Conservation (phyloP, 2,797 vertebrate species). For the Lophius americanus region DNA sequence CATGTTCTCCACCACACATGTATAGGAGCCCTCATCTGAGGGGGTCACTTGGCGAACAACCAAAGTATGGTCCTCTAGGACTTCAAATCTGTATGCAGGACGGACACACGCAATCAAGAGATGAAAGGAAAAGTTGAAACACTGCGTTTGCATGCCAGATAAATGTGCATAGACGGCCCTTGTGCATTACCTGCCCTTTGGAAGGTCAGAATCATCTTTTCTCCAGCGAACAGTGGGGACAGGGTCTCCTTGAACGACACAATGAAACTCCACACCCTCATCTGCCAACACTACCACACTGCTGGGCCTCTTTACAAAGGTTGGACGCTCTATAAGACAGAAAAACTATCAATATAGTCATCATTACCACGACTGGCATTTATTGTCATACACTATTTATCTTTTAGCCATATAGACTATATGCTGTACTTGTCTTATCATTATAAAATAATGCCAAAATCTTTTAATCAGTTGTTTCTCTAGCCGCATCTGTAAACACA, state of each 20-base stretch:
- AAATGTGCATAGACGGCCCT: constrained; percentile 28
- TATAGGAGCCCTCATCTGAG: constrained; percentile 93
- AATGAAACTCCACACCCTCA: constrained; percentile 91
- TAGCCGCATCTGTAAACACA: too few species aligned
- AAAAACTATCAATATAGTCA: constrained; percentile 12
- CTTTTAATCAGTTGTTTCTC: too few species aligned
- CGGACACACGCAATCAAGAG: constrained; percentile 41
- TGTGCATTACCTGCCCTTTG: constrained; percentile 87
- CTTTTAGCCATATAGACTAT: not conserved
- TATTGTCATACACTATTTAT: not conserved
- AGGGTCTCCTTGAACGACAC: constrained; percentile 92
- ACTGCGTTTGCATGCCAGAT: constrained; percentile 30
- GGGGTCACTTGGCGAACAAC: constrained; percentile 90
- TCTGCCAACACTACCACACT: constrained; percentile 89
- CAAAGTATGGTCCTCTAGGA: constrained; percentile 95
- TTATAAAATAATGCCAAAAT: too few species aligned
- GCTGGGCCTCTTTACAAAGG: constrained; percentile 91
- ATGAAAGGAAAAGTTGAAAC: constrained; percentile 42
- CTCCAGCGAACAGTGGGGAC: constrained; percentile 93
- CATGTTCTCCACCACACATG: constrained; percentile 98
- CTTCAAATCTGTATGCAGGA: constrained; percentile 87
- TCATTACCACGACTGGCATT: not conserved
- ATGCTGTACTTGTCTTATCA: not conserved
- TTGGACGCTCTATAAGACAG: constrained; percentile 86
- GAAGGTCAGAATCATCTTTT: constrained; percentile 92